phyloP scores from a whole-genome alignment of 2,113 vertebrate genomes.

The Chunga burmeisteri region DNA sequence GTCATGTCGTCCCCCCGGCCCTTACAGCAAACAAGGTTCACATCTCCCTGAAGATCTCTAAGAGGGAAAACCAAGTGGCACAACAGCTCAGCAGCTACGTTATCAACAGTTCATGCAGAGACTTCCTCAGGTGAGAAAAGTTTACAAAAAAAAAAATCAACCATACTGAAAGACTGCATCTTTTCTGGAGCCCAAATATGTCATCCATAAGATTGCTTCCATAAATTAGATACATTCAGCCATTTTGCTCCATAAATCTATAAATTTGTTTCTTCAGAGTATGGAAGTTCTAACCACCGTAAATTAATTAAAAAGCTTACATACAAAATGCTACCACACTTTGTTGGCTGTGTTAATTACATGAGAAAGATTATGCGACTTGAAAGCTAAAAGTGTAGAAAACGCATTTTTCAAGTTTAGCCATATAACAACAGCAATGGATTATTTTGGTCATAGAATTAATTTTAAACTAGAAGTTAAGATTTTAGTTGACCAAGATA shows the following conservation, averaged over 20 bases:
- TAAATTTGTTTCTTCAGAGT: no score
- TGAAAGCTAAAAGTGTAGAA: not conserved
- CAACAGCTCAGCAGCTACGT: not conserved
- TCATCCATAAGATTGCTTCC: not conserved
- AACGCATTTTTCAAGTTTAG: not conserved
- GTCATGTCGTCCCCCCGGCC: no score
- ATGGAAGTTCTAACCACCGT: not conserved
- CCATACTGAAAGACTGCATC: accelerated
- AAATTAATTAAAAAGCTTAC: not conserved
- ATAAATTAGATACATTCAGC: not conserved
- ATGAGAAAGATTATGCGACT: not conserved
- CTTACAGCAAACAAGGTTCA: not conserved
- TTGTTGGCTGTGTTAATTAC: not conserved
- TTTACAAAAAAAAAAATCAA: not conserved
- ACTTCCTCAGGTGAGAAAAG: not conserved
- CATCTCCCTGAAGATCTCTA: not conserved
- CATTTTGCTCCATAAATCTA: not conserved
- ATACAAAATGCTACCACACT: not conserved
- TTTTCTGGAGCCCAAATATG: not conserved
- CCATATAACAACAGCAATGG: not conserved
- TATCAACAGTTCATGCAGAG: not conserved
- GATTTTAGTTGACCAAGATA: not conserved
- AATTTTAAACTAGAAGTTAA: slow-evolving; percentile 13
- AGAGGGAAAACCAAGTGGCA: not conserved
- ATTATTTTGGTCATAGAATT: not conserved